phyloP scores from a whole-genome alignment of 2,113 vertebrate species.

The Python bivittatus region DNA sequence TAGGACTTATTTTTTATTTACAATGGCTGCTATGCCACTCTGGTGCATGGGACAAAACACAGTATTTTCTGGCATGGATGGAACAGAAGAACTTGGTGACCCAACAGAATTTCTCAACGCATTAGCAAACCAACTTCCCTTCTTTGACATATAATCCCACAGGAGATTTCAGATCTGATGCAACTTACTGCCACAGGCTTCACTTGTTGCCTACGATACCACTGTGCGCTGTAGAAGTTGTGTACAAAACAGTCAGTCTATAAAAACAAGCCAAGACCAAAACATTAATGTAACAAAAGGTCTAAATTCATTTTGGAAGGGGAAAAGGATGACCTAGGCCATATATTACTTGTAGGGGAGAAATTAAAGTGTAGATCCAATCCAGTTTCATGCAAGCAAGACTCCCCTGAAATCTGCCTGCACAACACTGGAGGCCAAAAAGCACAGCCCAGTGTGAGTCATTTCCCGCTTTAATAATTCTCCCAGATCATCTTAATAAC shows the following conservation, averaged over 20 bases:
- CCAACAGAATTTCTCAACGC: neutral
- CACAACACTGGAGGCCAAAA: neutral
- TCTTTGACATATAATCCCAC: neutral
- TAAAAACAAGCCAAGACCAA: neutral
- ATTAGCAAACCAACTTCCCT: neutral
- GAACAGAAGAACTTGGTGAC: neutral
- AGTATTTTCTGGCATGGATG: neutral
- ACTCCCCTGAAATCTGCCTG: neutral
- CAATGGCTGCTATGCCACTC: neutral
- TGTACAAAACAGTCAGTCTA: neutral
- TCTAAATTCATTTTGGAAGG: neutral
- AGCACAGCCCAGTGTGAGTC: neutral
- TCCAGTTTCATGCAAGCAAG: neutral
- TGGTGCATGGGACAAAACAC: neutral
- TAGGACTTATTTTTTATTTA: neutral
- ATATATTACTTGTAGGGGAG: neutral
- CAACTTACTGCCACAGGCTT: neutral
- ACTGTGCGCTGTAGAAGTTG: neutral
- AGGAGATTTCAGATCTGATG: neutral
- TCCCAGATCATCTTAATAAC: slow-evolving; percentile 2
- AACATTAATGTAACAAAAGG: neutral
- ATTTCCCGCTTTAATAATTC: slow-evolving; percentile 9
- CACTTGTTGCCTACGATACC: no score
- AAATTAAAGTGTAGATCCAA: neutral
- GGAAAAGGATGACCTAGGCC: neutral